Evolutionary conservation across 2,113 vertebrate species (phyloP).

Genomic region (Petrocephalus zakoni): DNA sequence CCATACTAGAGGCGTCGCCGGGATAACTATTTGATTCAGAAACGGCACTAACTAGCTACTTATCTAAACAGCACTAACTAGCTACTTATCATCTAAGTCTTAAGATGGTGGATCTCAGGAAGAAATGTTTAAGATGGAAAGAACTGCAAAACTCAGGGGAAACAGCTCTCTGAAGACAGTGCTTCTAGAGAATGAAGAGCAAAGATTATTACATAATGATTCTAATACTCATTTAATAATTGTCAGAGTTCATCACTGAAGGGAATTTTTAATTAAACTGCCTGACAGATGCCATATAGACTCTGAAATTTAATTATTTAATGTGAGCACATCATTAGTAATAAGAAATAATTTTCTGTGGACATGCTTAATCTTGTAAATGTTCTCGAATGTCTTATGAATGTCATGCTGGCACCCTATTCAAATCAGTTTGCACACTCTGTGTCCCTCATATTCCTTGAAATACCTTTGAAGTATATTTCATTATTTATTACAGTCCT

Average conservation of each 20-base stretch:
- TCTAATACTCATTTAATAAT: slow-evolving; percentile 14
- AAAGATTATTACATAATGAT: slow-evolving; percentile 17
- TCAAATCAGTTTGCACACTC: background rate
- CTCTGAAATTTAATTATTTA: slow-evolving; percentile 28
- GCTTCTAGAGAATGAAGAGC: slow-evolving; percentile 3
- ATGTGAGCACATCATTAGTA: slow-evolving; percentile 27
- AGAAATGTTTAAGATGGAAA: background rate
- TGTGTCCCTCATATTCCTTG: background rate
- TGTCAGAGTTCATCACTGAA: slow-evolving; percentile 18
- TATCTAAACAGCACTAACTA: background rate
- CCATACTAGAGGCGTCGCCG: background rate
- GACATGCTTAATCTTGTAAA: slow-evolving; percentile 21
- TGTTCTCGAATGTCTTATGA: slow-evolving; percentile 12
- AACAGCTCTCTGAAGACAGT: background rate
- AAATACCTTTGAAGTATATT: slow-evolving; percentile 2
- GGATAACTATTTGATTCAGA: background rate
- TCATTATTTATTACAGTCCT: background rate
- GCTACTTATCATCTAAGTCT: background rate
- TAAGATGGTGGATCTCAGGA: background rate
- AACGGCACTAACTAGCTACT: background rate
- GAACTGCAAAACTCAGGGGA: background rate
- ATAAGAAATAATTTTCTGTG: slow-evolving; percentile 21
- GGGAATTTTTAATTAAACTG: slow-evolving; percentile 27
- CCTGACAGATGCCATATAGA: slow-evolving; percentile 28
- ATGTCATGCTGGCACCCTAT: background rate